Conservation (phyloP, 1,140 invertebrate species). For the Drosophila murphyi region DNA sequence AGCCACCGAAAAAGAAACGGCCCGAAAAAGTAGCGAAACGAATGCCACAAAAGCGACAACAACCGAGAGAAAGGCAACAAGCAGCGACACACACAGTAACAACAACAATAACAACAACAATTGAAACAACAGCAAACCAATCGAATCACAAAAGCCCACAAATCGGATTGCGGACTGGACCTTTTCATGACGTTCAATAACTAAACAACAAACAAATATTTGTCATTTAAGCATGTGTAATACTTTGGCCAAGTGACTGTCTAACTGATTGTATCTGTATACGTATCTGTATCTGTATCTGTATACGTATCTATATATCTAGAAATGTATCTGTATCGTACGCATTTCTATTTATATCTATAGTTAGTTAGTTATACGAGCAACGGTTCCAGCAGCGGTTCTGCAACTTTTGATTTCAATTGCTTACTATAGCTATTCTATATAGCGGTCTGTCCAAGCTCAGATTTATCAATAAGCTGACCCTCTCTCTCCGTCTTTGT, state of each 20-base stretch:
- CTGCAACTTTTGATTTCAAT: slow-evolving; percentile 75
- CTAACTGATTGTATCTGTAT: slow-evolving; percentile 30
- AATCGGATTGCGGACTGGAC: slow-evolving; percentile 76
- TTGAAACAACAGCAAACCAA: slow-evolving; percentile 60
- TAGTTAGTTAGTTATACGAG: slow-evolving; percentile 3
- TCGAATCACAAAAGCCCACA: slow-evolving; percentile 77
- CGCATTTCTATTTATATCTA: slow-evolving; percentile 42
- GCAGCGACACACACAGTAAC: slow-evolving; percentile 50
- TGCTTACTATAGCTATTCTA: slow-evolving; percentile 49
- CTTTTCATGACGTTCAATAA: slow-evolving; percentile 75
- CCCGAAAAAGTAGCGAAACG: slow-evolving; percentile 75
- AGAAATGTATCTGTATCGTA: slow-evolving; percentile 2
- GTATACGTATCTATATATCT: slow-evolving; percentile 1
- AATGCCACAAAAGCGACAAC: slow-evolving; percentile 66
- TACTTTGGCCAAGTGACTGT: slow-evolving; percentile 44
- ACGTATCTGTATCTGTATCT: slow-evolving; percentile 11
- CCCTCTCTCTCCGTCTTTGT: neutral
- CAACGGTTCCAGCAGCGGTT: slow-evolving; percentile 55
- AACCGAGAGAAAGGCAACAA: slow-evolving; percentile 72
- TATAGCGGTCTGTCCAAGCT: slow-evolving; percentile 53
- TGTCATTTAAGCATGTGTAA: slow-evolving; percentile 70
- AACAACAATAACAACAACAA: slow-evolving; percentile 17
- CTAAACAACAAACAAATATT: slow-evolving; percentile 76
- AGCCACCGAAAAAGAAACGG: slow-evolving; percentile 62
- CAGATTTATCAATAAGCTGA: slow-evolving; percentile 7